phyloP scores from a whole-genome alignment of 2,113 vertebrate species.

The Rhizomys pruinosus region DNA sequence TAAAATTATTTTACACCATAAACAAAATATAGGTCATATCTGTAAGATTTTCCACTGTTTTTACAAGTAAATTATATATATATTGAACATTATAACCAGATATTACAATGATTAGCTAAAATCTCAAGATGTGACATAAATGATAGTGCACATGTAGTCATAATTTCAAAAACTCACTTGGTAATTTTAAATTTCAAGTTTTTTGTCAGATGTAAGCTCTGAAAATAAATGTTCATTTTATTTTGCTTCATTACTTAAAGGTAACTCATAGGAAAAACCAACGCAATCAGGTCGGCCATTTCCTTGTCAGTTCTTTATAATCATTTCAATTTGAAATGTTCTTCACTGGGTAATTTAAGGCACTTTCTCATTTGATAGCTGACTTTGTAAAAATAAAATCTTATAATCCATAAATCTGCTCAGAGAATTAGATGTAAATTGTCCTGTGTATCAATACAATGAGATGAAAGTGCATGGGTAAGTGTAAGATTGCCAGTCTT shows the following conservation, averaged over 20 bases:
- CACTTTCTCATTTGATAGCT: background rate
- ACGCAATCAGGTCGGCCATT: background rate
- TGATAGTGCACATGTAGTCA: background rate
- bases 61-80: background rate
- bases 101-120: background rate
- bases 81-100: background rate
- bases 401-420: background rate
- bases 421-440: background rate
- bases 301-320: background rate
- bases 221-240: background rate
- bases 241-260: background rate
- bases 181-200: slow-evolving; percentile 28
- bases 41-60: background rate
- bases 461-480: background rate
- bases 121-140: background rate
- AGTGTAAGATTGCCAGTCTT: background rate
- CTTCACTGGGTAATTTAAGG: background rate
- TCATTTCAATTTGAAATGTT: slow-evolving; percentile 23
- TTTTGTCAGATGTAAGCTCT: background rate
- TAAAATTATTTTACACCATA: background rate
- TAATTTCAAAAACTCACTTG: slow-evolving; percentile 9
- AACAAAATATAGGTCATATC: background rate
- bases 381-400: slow-evolving; percentile 19
- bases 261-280: background rate
- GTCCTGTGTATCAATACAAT: background rate